Base-by-base conservation (phyloP, 2,888 invertebrate species). In the Toxonevra muliebris region DNA sequence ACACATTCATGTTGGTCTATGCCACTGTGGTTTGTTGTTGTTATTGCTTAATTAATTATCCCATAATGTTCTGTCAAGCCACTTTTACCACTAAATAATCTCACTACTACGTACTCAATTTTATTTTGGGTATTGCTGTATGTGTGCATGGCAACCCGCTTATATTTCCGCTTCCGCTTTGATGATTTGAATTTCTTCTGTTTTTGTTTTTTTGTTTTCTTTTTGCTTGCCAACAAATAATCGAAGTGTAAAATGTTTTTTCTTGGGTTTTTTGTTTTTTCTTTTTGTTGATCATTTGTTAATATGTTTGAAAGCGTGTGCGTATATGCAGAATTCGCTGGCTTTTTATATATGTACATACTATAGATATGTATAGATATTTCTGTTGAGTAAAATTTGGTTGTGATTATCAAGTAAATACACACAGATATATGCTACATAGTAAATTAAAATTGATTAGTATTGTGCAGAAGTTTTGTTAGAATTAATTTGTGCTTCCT, bases 31-130 rank as follows among this genome's bases (percentile, higher is more conserved):
- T 61, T n/a, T 45, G 13, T 19, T 42, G 54, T 19, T 13, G n/a
- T 40, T 12, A 43, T 61, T 69, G 63, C 55, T 61, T 70, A 71
- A 71, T 73, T 73, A 73, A 73, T 73, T 70, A 73, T 73, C 57
- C 69, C 68, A 65, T 30, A 71, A 65, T 71, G 70, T 68, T 69
- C 69, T 69, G 70, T 71, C 73, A 73, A 69, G 71, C 50, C 61
- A 61, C 17, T 45, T 13, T 10, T 13, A n/a, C 13, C 60, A 43
- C 62, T 15, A 42, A 54, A 12, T 19, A 53, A n/a, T 2, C 19
- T 42, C 58, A 15, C 58, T 30, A 13, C 15, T 40, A 10, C 42
- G 11, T 40, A 54, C 54, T 54, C 54, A 17, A 19, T 20, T 13
- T 54, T 15, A 11, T 17, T 19, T 53, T 15, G 10, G 19, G 54